Base-by-base conservation (phyloP, 2,113 vertebrate species). In the Pontoporia blainvillei region DNA sequence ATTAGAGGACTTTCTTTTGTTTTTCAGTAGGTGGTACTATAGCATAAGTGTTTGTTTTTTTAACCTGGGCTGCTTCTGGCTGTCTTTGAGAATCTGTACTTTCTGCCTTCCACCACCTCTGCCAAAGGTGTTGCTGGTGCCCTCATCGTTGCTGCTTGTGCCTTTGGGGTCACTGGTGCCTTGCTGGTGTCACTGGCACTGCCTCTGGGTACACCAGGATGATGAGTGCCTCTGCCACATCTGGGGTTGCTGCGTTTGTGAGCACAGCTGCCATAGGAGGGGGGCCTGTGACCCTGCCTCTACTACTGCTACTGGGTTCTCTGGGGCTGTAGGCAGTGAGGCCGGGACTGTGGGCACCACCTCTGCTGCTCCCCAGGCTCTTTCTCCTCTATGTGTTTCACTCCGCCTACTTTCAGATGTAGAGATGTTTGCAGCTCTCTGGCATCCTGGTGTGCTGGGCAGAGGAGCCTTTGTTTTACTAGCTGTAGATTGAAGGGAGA, bases 221-320 rank as follows among this genome's bases (percentile, higher is more conserved):
- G 21, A 15, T 57, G 76, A 34, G 23, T 57, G 23, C 21, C 34
- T 57, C n/a, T 57, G n/a, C 23, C 7, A 3, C 8, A 27, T 49
- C 52, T 36, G 4, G 1, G n/a, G 4, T 39, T 5, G n/a, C 25
- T 0, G 0, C 12, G 13, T 36, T 25, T 57, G 52, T 57, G 76
- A 79, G 52, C 0, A 13, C 34, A 36, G 52, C 21, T 9, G 52
- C 52, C 76, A 15, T 2, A 2, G 49, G 76, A 36, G n/a, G 34
- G 14, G 52, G n/a, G 52, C 23, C 21, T 0, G 21, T 52, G 34
- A n/a, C 25, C 11, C 8, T 9, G 4, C 23, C 34, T 57, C 34
- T 57, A 9, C 52, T 27, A 6, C 76, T 57, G 52, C 52, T 57
- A 13, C 8, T 39, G 52, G 76, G 3, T 36, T 79, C n/a, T 57